These are phyloP conservation scores for Brachirus orientalis DNA, from an alignment of 2,113 vertebrate species.

Conservation along the genomic window DNA sequence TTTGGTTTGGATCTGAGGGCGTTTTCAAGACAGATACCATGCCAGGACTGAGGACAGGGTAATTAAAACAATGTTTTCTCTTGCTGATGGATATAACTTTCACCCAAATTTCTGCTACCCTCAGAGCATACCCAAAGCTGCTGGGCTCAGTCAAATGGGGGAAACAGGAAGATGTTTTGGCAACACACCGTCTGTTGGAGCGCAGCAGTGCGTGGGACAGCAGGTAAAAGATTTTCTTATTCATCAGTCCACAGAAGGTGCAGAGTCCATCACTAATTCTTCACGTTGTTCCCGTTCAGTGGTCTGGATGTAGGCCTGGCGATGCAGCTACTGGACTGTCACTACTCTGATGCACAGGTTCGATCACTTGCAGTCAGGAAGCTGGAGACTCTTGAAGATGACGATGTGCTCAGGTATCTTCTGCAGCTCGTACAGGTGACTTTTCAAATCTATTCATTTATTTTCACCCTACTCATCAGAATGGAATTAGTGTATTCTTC, in stretches of 20 bases:
- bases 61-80: not conserved
- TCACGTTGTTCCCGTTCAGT: constrained; percentile 62
- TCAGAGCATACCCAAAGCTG: constrained; percentile 93
- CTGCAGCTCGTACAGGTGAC: constrained; percentile 96
- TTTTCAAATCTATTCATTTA: not conserved
- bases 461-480: too few species aligned
- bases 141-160: constrained; percentile 96
- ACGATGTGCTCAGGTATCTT: constrained; percentile 95
- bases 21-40: too few species aligned
- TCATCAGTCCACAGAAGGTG: not conserved
- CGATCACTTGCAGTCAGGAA: constrained; percentile 95
- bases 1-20: too few species aligned
- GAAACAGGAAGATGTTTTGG: constrained; percentile 91
- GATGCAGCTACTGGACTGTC: constrained; percentile 96
- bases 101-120: not conserved
- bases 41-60: too few species aligned
- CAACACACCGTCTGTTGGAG: constrained; percentile 90
- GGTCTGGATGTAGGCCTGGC: constrained; percentile 93
- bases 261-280: not conserved
- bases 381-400: constrained; percentile 92
- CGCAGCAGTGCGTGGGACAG: constrained; percentile 91
- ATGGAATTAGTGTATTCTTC: too few species aligned
- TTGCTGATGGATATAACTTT: not conserved
- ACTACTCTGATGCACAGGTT: constrained; percentile 95
- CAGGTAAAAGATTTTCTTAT: constrained; percentile 41